Evolutionary conservation across 2,797 vertebrate genomes (phyloP).

Genomic region (Chloroceryle amazona): DNA sequence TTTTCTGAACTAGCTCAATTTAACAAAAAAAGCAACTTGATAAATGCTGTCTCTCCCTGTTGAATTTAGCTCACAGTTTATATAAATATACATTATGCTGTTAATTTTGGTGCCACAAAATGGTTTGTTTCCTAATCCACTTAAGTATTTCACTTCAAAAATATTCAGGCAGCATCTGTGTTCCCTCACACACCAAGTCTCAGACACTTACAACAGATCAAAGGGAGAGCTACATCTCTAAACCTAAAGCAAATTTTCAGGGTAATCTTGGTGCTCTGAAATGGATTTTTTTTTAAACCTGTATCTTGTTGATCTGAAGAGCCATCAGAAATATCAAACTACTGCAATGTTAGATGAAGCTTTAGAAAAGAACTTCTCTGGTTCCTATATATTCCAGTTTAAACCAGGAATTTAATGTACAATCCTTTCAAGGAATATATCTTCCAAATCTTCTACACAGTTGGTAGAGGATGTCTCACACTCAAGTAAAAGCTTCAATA

Average conservation of each 20-base stretch:
- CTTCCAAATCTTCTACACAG: background rate
- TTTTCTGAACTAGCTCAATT: background rate
- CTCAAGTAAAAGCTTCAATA: background rate
- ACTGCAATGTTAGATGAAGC: background rate
- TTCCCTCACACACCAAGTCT: background rate
- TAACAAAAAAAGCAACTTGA: conserved; percentile 33
- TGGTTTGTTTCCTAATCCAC: conserved; percentile 2
- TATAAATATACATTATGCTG: conserved; percentile 8
- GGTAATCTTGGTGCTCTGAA: conserved; percentile 47
- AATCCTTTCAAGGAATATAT: background rate
- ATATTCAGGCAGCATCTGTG: background rate
- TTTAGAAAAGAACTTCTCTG: background rate
- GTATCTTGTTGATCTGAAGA: conserved; percentile 21
- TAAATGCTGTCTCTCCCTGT: background rate
- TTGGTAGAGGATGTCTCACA: background rate
- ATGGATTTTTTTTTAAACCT: background rate
- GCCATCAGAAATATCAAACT: conserved; percentile 14
- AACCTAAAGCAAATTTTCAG: conserved; percentile 26
- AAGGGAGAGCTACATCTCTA: conserved; percentile 38
- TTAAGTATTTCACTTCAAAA: conserved; percentile 42
- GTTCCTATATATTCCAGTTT: background rate
- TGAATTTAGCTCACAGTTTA: conserved; percentile 10
- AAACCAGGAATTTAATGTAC: conserved; percentile 3
- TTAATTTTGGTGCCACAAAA: conserved; percentile 21
- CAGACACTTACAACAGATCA: conserved; percentile 25